Evolutionary conservation across 2,797 vertebrate genomes (phyloP).

Genomic region (Stomatorhinus walkeri): DNA sequence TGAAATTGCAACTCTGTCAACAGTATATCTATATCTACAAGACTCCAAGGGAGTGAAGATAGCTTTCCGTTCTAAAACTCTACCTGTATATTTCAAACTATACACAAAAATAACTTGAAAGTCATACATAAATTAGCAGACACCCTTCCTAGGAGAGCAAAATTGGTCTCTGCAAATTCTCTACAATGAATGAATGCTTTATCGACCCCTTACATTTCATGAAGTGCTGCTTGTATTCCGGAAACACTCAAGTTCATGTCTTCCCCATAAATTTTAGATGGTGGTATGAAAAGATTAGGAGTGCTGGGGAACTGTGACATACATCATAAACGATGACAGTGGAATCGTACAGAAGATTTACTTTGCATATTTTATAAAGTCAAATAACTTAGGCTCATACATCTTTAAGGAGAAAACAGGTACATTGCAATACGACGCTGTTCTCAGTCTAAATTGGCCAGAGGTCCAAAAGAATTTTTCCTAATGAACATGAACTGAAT

Average conservation of each 20-base stretch:
- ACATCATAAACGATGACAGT: background rate
- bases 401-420: background rate
- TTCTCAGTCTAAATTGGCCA: background rate
- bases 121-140: background rate
- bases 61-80: background rate
- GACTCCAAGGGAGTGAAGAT: background rate
- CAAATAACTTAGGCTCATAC: slow-evolving; percentile 7
- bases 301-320: background rate
- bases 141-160: background rate
- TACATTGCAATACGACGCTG: background rate
- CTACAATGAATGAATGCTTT: background rate
- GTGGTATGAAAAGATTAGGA: background rate
- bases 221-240: background rate
- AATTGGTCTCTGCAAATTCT: background rate
- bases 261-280: background rate
- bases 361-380: slow-evolving; percentile 10
- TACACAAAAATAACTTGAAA: background rate
- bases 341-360: background rate
- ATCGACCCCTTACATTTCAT: background rate
- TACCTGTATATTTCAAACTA: background rate
- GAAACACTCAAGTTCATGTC: background rate
- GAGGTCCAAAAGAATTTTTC: background rate
- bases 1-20: background rate
- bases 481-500: background rate
- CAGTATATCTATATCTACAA: background rate